Base-by-base conservation (phyloP, 1,140 invertebrate genomes). In the Hycleus cichorii region DNA sequence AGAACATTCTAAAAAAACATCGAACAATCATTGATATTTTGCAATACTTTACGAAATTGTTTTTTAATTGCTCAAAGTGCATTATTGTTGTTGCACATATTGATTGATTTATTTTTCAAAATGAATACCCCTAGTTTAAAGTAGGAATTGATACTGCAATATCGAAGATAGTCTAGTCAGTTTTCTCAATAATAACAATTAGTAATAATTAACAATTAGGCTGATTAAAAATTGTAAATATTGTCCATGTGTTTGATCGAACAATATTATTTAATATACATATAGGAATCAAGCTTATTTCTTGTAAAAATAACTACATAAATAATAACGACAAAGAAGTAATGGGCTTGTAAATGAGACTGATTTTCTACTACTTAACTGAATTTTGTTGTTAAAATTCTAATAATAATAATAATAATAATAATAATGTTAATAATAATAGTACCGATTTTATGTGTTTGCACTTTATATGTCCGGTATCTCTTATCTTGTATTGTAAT, bases 341-440 rank as follows among this genome's bases (percentile, higher is more conserved):
- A 32, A 60, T 55, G 59, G 64, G 68, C 68, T 69, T 71, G 69
- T 70, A 71, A 52, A 72, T 70, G 67, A 72, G 70, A 72, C 70
- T 72, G 70, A 72, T 72, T 72, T 72, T 72, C 68, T 72, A 72
- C 70, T 68, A 62, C 9, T 42, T 42, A 42, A 42, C 58, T 65
- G 39, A 51, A 57, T 60, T 50, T 50, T 40, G 56, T 57, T 59
- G 50, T 40, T 62, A 62, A 51, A 58, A 42, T n/a, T n/a, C 10
- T 8, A 42, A 42, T 42, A n/a, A 10, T 42, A 10, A n/a, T 42
- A 11, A n/a, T 42, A 42, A 42, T n/a, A n/a, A 42, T 7, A 39
- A 39, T 39, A 7, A 39, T 10, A 39, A 12, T 12, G 12, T 42
- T 42, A 10, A n/a, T 42, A 44, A 45, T 46, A 44, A 25, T 39